Conservation (phyloP, 2,888 invertebrate genomes). For the Acleris cristana region DNA sequence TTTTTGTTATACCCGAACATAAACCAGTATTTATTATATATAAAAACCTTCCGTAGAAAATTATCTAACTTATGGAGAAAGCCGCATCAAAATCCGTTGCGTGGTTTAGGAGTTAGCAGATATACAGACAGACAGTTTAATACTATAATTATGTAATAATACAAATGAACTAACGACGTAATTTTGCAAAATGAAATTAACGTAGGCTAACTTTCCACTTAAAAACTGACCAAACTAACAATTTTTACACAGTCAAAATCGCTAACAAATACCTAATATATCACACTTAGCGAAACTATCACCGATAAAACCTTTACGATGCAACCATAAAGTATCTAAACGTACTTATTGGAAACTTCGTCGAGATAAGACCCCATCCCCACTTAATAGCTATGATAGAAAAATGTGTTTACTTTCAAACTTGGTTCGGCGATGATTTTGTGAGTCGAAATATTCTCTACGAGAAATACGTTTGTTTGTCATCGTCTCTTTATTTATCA, state of each 20-base stretch:
- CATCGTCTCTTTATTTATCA: not conserved
- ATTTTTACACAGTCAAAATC: not conserved
- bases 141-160: too few relatives aligned
- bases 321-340: constrained; percentile 15
- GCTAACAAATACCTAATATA: not conserved
- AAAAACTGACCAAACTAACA: not conserved
- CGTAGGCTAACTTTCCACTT: too few relatives aligned
- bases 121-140: too few relatives aligned
- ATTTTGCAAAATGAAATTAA: too few relatives aligned
- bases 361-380: constrained; percentile 4
- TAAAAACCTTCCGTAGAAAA: too few relatives aligned
- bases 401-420: constrained; percentile 22
- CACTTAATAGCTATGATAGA: constrained; percentile 18
- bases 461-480: not conserved
- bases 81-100: too few relatives aligned
- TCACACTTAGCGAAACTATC: not conserved
- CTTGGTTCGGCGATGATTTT: constrained; percentile 1
- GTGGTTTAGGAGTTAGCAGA: too few relatives aligned
- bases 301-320: constrained; percentile 8
- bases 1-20: too few relatives aligned
- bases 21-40: too few relatives aligned
- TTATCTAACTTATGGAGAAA: too few relatives aligned
- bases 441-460: not conserved
- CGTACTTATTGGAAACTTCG: constrained; percentile 7
- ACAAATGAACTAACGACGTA: too few relatives aligned